Base-by-base conservation (phyloP, 2,113 vertebrate species). In the Phyllostomus hastatus region DNA sequence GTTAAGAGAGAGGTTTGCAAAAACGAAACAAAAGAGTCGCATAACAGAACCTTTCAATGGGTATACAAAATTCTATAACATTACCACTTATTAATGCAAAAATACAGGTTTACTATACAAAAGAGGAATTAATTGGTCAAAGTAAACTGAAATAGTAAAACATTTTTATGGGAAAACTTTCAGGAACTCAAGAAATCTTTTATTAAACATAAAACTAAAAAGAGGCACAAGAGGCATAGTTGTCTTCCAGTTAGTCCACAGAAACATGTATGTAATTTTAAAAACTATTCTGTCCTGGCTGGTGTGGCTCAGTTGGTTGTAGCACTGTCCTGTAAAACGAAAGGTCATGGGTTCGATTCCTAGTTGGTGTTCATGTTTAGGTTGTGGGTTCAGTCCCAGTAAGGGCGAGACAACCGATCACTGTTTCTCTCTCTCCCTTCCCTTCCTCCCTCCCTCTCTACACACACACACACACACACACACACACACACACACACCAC, bases 11-110 rank as follows among this genome's bases (percentile, higher is more conserved):
- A 92, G 35, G 92, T 26, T 61, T 80, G 26, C 38, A 87, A 61
- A 81, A 72, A 35, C 50, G 52, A 15, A 80, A 57, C 12, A 94
- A 69, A 17, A 94, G 2, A 81, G 10, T 86, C n/a, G 14, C 9
- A 16, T 33, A 93, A 61, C 28, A 88, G n/a, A 95, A 93, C 10
- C 9, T 83, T 83, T 93, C 35, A 78, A 86, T 14, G 33, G 67
- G 8, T 17, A 92, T 50, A 88, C 7, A 81, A 89, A 90, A 94
- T 80, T 90, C 10, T 83, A 57, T n/a, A 20, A 90, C 14, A 82
- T 50, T 52, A 6, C 66, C 46, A 76, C 48, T 69, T 78, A 76
- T 24, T 61, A 90, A 90, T 95, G 54, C 31, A 96, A 92, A 94
- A 52, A 91, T 50, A 66, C 3, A 24, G 38, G n/a, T 19, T 93